Evolutionary conservation across 2,888 invertebrate genomes (phyloP), one percentile per base, ranked within the genome.

Genomic region (Hirtodrosophila confusa): DNA sequence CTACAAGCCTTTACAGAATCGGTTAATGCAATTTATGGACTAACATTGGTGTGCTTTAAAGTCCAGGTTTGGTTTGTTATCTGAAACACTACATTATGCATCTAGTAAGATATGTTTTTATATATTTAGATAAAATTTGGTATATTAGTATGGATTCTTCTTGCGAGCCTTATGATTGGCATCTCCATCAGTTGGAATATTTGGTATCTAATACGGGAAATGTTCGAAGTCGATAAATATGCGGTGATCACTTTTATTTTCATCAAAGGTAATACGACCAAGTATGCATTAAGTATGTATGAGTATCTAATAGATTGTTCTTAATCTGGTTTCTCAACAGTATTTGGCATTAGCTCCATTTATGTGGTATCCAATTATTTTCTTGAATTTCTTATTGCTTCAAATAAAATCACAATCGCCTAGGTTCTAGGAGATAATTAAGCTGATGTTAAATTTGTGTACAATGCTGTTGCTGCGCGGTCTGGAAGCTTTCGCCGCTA

Each of bases 331-430:
- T 0, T 23, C 5, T 10, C 3, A 11, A 9, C 23, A 66, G 74
- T 47, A 4, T 50, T 75, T 6, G 39, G 49, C 45, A 0, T 64
- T 0, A 50, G 57, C 29, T 47, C 48, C 12, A 1, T 56, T 0
- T 66, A 50, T 41, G 74, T 74, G 39, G 74, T 74, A 0, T 47
- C 4, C 7, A 50, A 12, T 1, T 69, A 60, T 45, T 49, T 55
- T 29, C 35, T 37, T 17, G 55, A 65, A 44, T 39, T 24, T 33
- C n/a, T 61, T 1, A 0, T 40, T 2, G 2, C 8, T 40, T 35
- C 31, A 2, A 17, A 27, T 5, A 51, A 61, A 35, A 8, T 31
- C 9, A 31, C 3, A 12, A 11, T 23, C 10, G 11, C 9, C 8
- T 40, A 33, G 17, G 27, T 3, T 27, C 17, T 27, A 63, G 23